A percentile compares a stretch with the other conserved stretches of the same genome.
Conservation (phyloP, 2,797 vertebrate species). For the Hoplostethus atlanticus region DNA sequence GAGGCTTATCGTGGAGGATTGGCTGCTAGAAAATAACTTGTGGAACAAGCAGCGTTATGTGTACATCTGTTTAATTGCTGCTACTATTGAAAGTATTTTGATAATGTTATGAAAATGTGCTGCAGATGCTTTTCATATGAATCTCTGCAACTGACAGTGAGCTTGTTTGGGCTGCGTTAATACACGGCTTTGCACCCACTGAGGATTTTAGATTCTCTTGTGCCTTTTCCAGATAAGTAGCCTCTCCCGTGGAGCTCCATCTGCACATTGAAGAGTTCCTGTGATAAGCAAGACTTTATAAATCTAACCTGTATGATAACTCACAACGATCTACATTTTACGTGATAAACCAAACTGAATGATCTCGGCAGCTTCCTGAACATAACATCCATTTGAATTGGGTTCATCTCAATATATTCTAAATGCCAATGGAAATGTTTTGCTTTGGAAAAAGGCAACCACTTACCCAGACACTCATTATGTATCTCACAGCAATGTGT, state of each 20-base stretch:
- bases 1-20: constrained; percentile 16
- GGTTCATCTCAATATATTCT: constrained; percentile 18
- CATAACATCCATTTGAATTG: not conserved
- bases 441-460: constrained; percentile 8
- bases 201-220: not conserved
- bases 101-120: constrained; percentile 15
- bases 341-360: not conserved
- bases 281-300: not conserved
- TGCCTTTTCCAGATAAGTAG: constrained; percentile 11
- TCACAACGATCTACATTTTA: not conserved
- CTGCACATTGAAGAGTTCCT: not conserved
- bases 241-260: not conserved
- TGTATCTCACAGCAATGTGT: constrained; percentile 4
- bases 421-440: constrained; percentile 1
- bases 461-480: not conserved
- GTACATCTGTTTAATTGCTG: not conserved
- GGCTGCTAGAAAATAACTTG: constrained; percentile 26
- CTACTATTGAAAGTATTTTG: constrained; percentile 1
- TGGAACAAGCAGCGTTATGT: constrained; percentile 9
- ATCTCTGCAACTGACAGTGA: constrained; percentile 1
- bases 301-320: not conserved
- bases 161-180: constrained; percentile 3
- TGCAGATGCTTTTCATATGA: constrained; percentile 14
- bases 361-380: not conserved
- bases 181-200: not conserved